Conservation (phyloP, 2,888 invertebrate genomes). For the Drosophila rellima region DNA sequence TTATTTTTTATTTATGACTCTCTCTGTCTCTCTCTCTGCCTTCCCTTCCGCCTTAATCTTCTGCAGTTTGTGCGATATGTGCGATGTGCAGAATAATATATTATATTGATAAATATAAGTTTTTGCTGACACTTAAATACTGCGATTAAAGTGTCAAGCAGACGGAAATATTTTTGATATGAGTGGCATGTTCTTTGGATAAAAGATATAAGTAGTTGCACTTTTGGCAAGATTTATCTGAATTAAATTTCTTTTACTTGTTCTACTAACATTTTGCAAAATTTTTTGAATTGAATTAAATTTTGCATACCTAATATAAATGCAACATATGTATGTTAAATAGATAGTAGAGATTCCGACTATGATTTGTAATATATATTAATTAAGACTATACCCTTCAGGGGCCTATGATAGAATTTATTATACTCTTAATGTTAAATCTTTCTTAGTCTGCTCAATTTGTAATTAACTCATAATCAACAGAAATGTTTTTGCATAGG, state of each 20-base stretch:
- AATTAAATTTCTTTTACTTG: too few species aligned
- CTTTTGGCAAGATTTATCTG: too few species aligned
- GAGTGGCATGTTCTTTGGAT: neutral
- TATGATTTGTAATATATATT: too few species aligned
- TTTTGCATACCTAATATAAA: too few species aligned
- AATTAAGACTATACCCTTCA: too few species aligned
- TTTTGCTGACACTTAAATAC: constrained; percentile 14
- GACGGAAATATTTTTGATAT: neutral
- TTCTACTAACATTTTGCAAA: too few species aligned
- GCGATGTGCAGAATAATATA: constrained; percentile 8
- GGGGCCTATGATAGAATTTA: too few species aligned
- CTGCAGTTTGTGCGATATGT: constrained; percentile 9
- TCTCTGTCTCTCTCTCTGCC: neutral
- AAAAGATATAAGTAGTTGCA: too few species aligned
- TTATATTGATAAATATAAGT: constrained; percentile 4
- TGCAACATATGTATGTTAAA: too few species aligned
- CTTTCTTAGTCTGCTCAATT: neutral
- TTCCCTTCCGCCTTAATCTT: neutral
- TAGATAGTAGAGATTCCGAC: too few species aligned
- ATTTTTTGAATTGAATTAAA: too few species aligned
- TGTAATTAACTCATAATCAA: neutral
- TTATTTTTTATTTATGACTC: constrained; percentile 31
- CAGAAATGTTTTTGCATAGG: neutral
- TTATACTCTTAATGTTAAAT: too few species aligned
- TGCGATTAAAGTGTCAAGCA: constrained; percentile 12